Evolutionary conservation across 1,140 invertebrate genomes (phyloP), one percentile per base, ranked within the genome.

Genomic region (Drosophila pseudoananassae): DNA sequence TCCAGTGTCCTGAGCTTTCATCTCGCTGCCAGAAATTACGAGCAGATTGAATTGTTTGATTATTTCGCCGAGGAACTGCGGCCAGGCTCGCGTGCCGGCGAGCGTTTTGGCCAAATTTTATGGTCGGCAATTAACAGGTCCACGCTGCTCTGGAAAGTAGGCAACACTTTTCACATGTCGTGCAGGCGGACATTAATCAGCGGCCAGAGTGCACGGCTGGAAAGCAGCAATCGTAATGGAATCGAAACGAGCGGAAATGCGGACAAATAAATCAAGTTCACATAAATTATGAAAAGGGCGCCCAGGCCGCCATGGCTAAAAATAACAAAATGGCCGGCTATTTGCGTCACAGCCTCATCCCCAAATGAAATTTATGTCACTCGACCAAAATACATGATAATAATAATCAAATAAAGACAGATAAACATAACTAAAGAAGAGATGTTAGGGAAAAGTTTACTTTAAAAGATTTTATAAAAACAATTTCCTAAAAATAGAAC

Each of bases 81-180:
- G 43, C 31, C n/a, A n/a, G 8, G 60, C 23, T 76, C 49, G 74
- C 83, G 75, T 87, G 83, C 51, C 68, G 20, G 49, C 36, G 40
- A 58, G 50, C 76, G 65, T 64, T 88, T 78, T 83, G 55, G 52
- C 27, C 29, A 53, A 45, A 69, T 68, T 87, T 88, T 87, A 87
- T 88, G 74, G 65, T 52, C 49, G 70, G 55, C 82, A 87, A 87
- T 87, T 88, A 87, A 68, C 81, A 77, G 77, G 65, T 76, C 60
- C 47, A 7, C 25, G 58, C 68, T 20, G 72, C 61, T 36, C 60
- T 50, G 17, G 6, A 23, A 87, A 75, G 64, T 78, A 87, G 82
- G 82, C 81, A 81, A 81, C 82, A 82, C 74, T 87, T 81, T 74
- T 71, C 81, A 77, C 68, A 66, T 82, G 70, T 63, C 83, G 83